Evolutionary conservation across 2,888 invertebrate species (phyloP).

Genomic region (Steinernema hermaphroditum): DNA sequence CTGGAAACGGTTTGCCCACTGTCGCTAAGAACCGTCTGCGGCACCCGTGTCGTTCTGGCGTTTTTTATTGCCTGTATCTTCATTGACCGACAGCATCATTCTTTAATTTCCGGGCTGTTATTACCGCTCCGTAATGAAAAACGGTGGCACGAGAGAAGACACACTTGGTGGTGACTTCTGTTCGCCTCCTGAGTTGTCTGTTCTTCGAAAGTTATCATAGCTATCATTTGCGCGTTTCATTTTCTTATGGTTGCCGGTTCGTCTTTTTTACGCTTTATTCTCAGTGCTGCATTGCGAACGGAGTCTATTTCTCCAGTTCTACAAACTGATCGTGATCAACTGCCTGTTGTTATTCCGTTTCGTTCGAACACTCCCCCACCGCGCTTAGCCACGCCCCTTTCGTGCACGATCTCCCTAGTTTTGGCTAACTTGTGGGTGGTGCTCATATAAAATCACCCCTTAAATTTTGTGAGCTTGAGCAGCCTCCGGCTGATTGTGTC

Average conservation of each 20-base stretch:
- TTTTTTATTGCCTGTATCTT: conserved; percentile 16
- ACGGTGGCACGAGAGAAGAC: no score
- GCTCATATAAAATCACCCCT: neutral
- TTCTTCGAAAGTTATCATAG: no score
- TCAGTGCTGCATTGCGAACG: neutral
- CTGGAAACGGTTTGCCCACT: conserved; percentile 22
- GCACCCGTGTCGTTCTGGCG: conserved; percentile 24
- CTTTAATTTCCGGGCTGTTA: neutral
- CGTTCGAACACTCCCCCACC: neutral
- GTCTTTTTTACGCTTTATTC: no score
- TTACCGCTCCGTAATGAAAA: neutral
- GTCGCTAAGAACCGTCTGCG: conserved; percentile 16
- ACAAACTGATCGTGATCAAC: neutral
- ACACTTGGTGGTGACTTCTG: no score
- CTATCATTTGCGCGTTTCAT: no score
- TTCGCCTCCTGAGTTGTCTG: no score
- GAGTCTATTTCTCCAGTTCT: neutral
- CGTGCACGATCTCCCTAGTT: neutral
- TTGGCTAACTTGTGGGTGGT: conserved; percentile 1
- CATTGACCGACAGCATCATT: neutral
- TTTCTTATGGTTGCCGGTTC: no score
- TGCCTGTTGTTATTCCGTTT: neutral
- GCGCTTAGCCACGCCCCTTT: conserved; percentile 5
- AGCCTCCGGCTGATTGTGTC: no score
- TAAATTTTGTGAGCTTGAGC: neutral